Evolutionary conservation across 2,888 invertebrate genomes (phyloP), one percentile per base, ranked within the genome.

Genomic region (Griposia aprilina): DNA sequence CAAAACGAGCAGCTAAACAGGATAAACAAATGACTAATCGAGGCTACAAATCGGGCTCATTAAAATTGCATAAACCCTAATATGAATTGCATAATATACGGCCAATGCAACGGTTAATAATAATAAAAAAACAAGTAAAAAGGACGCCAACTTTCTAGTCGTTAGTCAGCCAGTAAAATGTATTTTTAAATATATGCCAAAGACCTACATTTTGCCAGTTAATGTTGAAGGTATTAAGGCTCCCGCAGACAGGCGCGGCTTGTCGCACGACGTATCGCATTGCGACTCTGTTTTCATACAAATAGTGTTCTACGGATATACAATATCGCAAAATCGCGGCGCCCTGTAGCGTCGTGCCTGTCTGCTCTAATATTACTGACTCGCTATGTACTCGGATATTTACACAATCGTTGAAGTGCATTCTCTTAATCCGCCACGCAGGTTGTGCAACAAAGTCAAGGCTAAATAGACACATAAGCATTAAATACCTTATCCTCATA

Each of bases 401-500:
- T 87, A 74, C 82, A 72, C 82, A 84, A 86, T 82, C 65, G 41
- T 60, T 77, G 23, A 67, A 85, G 63, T 83, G 80, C 87, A 81
- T 81, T 82, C 76, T 84, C 78, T 79, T 55, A 70, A 66, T 79
- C 52, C 77, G 82, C 75, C 57, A 86, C 74, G 68, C 74, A 72
- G 62, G 52, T 67, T 88, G 77, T 85, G 81, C 78, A 88, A 87
- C 76, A 89, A 89, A 80, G 86, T 86, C 87, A 89, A 82, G 82
- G 81, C 48, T 15, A 71, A 71, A 74, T 76, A 71, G 41, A 45
- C 41, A 55, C n/a, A 77, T 63, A 78, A 20, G 52, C 52, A 71
- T 71, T 23, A 70, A 65, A 63, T 55, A 59, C 63, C 17, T 59
- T 69, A 84, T 65, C 17, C 17, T 62, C 52, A 15, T 60, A 36